Percentiles rank a stretch among this genome's conserved stretches.
Evolutionary conservation across 2,113 vertebrate genomes (phyloP).

Genomic region (Baryphthengus martii): DNA sequence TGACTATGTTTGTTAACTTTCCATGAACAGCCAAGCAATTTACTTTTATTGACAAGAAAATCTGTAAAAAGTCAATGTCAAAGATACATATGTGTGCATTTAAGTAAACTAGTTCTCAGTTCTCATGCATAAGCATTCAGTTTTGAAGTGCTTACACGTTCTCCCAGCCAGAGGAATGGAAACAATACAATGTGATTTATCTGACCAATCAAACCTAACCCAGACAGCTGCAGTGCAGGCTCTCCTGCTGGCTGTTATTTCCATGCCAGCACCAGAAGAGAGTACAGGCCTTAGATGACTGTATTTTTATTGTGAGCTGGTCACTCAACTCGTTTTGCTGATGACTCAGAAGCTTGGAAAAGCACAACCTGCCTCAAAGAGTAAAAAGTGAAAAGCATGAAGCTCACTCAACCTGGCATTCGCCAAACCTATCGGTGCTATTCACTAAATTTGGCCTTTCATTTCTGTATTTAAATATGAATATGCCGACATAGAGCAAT

Average conservation of each 20-base stretch:
- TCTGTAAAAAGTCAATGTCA: conserved; percentile 44
- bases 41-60: conserved; percentile 58
- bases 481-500: background rate
- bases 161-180: conserved; percentile 54
- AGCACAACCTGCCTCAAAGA: background rate
- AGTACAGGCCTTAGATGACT: background rate
- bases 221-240: conserved; percentile 42
- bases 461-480: background rate
- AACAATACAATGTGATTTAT: conserved; percentile 67
- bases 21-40: conserved; percentile 47
- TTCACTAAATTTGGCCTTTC: background rate
- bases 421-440: accelerated
- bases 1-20: conserved; percentile 39
- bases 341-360: background rate
- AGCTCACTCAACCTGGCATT: background rate
- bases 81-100: conserved; percentile 58
- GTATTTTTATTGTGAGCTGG: background rate
- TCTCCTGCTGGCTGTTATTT: conserved; percentile 45
- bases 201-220: conserved; percentile 56
- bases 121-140: conserved; percentile 56
- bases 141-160: conserved; percentile 64
- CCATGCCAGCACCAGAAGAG: background rate
- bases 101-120: conserved; percentile 49
- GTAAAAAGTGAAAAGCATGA: background rate
- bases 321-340: background rate